Evolutionary conservation across 1,140 invertebrate species (phyloP).

Genomic region (Drosophila funebris): DNA sequence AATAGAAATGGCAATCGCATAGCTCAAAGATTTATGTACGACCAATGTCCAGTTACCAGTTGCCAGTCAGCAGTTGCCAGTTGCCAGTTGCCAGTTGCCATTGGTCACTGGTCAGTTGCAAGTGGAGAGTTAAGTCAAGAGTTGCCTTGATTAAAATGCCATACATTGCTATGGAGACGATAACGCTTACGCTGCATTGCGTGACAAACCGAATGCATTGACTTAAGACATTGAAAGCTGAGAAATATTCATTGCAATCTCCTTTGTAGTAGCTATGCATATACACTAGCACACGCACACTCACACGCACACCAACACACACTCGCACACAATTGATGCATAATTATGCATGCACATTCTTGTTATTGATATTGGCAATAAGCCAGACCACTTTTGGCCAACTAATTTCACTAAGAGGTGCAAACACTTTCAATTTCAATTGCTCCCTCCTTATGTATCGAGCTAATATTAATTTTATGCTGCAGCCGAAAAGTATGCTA

Average conservation of each 20-base stretch:
- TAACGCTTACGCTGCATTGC: constrained; percentile 21
- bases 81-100: too few relatives aligned
- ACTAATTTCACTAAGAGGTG: too few relatives aligned
- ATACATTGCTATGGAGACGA: background rate
- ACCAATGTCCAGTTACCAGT: constrained; percentile 14
- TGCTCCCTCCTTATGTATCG: too few relatives aligned
- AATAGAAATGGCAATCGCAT: constrained; percentile 3
- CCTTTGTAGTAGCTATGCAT: too few relatives aligned
- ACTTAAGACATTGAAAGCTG: background rate
- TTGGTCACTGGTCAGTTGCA: too few relatives aligned
- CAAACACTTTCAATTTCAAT: too few relatives aligned
- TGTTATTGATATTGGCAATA: too few relatives aligned
- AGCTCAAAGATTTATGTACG: constrained; percentile 32
- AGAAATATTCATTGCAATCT: background rate
- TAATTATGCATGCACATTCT: background rate
- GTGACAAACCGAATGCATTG: constrained; percentile 12
- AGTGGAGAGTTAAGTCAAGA: constrained; percentile 2
- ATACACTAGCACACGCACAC: background rate
- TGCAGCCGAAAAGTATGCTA: too few relatives aligned
- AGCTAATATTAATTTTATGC: too few relatives aligned
- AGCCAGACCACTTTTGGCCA: too few relatives aligned
- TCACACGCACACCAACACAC: background rate
- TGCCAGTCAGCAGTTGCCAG: too few relatives aligned
- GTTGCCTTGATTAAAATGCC: constrained; percentile 38
- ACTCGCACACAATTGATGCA: background rate